Evolutionary conservation across 2,888 invertebrate species (phyloP).

Genomic region (Chamaedrilus cognettii): DNA sequence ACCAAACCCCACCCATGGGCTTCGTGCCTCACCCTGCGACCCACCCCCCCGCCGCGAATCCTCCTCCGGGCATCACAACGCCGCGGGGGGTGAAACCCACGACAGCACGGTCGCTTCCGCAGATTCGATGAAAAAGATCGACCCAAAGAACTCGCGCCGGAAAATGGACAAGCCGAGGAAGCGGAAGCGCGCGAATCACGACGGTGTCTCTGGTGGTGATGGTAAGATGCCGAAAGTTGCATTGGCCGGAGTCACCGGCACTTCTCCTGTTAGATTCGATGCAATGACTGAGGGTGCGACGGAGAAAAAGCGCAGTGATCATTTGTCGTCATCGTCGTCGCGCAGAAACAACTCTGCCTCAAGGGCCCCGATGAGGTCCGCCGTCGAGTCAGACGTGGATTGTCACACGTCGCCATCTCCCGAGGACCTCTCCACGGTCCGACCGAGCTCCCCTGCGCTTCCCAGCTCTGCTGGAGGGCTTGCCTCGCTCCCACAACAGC

Average conservation of each 20-base stretch:
- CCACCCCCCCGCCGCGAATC: too few species aligned
- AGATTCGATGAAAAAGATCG: slow-evolving; percentile 22
- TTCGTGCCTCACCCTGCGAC: too few species aligned
- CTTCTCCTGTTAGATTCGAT: background rate
- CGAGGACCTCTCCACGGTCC: slow-evolving; percentile 40
- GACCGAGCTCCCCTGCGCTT: slow-evolving; percentile 13
- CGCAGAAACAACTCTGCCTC: background rate
- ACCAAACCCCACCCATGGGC: too few species aligned
- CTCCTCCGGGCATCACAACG: too few species aligned
- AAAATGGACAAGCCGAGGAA: slow-evolving; percentile 56
- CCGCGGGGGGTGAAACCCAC: too few species aligned
- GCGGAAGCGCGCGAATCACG: slow-evolving; percentile 39
- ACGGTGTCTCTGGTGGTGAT: background rate
- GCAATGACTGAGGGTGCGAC: background rate
- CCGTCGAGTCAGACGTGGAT: background rate
- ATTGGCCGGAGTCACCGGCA: background rate
- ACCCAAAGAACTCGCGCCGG: slow-evolving; percentile 52
- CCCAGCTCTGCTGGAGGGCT: too few species aligned
- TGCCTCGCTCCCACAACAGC: background rate
- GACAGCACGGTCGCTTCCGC: too few species aligned
- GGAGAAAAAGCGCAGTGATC: background rate
- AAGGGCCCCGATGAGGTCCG: background rate
- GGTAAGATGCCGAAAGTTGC: slow-evolving; percentile 4
- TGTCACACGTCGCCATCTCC: slow-evolving; percentile 19
- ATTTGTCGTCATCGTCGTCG: background rate